Evolutionary conservation across 2,888 invertebrate species (phyloP), one percentile per base, ranked within the genome.

Genomic region (Drosophila dives): DNA sequence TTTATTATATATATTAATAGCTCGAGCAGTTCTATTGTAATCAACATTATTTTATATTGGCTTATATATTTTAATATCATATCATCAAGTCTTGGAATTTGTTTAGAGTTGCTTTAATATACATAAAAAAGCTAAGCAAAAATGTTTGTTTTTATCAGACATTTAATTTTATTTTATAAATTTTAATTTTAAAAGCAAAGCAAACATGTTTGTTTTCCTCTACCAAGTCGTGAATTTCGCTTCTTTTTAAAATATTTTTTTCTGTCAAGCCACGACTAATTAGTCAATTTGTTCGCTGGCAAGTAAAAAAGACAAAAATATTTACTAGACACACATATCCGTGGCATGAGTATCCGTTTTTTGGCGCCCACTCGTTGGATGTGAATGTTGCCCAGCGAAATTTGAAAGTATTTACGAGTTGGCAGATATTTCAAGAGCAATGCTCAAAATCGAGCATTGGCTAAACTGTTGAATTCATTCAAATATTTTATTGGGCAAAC

Each of bases 401-500:
- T 79, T 73, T 77, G 81, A 79, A 81, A 79, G 79, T 81, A 70
- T 81, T 67, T 58, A 49, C 51, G 55, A 64, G 60, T 40, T 11
- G 26, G 20, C 58, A 49, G 12, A 55, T 65, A 60, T 45, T 50
- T 59, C 61, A 60, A 51, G 32, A 49, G 49, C 56, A 55, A 50
- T 53, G 20, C 42, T 56, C 54, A 29, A 40, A 48, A 26, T 36
- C 17, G n/a, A 50, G 29, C 26, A 26, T n/a, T 15, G 23, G 7
- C 26, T 12, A 36, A 51, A 15, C 26, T n/a, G 11, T 11, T 17
- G 49, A 56, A 61, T 56, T 62, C 77, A 84, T 84, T 81, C 72
- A 87, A 75, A 82, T 86, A 64, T 74, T 87, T 87, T 80, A 82
- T 87, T 81, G 80, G 74, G 64, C 64, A 58, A 71, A 77, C 66